Evolutionary conservation across 2,797 vertebrate species (phyloP), one percentile per base, ranked within the genome.

Genomic region (Danio aesculapii): DNA sequence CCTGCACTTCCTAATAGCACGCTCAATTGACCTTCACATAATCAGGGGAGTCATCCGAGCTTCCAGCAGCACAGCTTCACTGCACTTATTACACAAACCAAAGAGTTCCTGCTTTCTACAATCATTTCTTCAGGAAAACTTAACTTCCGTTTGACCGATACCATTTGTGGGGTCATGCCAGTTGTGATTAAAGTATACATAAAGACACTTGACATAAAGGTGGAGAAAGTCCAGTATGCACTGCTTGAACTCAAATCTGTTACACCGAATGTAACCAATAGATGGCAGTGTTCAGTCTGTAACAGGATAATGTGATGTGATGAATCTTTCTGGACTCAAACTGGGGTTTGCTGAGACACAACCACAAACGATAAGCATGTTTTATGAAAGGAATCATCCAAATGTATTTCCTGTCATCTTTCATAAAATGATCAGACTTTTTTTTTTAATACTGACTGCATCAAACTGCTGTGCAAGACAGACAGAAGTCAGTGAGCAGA

Each of bases 221-320:
- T 81, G 68, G 11, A 66, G n/a, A 21, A 19, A 66, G 68, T 21
- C 58, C 67, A 70, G 9, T 53, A 30, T 39, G 66, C 81, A 70
- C 81, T 8, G 41, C 61, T 47, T 77, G 67, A 71, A 61, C 61
- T 72, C 58, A 46, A 57, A 75, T 14, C 69, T 68, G 74, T 16
- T 30, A 57, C 10, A 62, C 61, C 19, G 8, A 0, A 5, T 44
- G 58, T 62, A 30, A 85, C 85, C 83, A 94, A 92, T 82, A 94
- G 93, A 92, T 93, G 93, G 91, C 93, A 93, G 88, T 91, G 91
- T 91, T 90, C 87, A 84, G 88, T 92, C 90, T 93, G 62, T 19
- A 44, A 11, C 39, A 63, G 30, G 16, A 12, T 19, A 44, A 55
- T 19, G 3, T 14, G n/a, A 21, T 11, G 61, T 16, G 57, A 67